Evolutionary conservation across 2,113 vertebrate genomes (phyloP).

Genomic region (Seriola dumerili): DNA sequence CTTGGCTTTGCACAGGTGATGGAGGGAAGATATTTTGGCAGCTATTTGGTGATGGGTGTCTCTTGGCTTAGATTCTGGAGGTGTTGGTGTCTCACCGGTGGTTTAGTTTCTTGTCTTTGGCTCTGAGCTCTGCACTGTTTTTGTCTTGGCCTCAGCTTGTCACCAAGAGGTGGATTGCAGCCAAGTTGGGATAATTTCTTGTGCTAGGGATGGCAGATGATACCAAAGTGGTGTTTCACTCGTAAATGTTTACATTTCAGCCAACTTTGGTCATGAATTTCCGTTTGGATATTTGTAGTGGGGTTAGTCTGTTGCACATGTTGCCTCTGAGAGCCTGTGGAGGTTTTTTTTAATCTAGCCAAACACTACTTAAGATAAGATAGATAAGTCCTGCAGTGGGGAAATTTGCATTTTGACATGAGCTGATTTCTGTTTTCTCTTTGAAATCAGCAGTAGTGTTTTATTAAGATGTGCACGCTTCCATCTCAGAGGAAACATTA

Average conservation of each 20-base stretch:
- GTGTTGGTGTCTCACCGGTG: neutral
- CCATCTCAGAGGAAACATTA: neutral
- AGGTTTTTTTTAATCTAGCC: neutral
- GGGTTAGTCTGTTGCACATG: neutral
- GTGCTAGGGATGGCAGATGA: neutral
- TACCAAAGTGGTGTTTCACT: neutral
- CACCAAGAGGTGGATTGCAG: neutral
- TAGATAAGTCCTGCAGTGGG: too few species aligned
- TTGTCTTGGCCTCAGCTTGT: neutral
- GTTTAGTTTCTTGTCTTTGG: neutral
- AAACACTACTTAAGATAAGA: too few species aligned
- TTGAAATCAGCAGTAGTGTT: neutral
- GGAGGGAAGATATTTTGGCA: neutral
- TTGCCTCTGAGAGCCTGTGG: neutral
- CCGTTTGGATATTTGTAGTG: neutral
- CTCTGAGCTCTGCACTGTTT: neutral
- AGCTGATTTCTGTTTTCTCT: neutral
- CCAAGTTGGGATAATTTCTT: neutral
- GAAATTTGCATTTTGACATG: too few species aligned
- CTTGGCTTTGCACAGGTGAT: constrained; percentile 8
- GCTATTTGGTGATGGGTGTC: constrained; percentile 35
- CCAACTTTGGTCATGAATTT: constrained; percentile 16
- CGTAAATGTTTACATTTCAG: neutral
- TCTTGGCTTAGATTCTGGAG: constrained; percentile 2
- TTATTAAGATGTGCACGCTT: neutral